Percentiles rank a stretch among this genome's conserved stretches.
Evolutionary conservation across 1,140 invertebrate genomes (phyloP).

Genomic region (Schlechtendalia chinensis): DNA sequence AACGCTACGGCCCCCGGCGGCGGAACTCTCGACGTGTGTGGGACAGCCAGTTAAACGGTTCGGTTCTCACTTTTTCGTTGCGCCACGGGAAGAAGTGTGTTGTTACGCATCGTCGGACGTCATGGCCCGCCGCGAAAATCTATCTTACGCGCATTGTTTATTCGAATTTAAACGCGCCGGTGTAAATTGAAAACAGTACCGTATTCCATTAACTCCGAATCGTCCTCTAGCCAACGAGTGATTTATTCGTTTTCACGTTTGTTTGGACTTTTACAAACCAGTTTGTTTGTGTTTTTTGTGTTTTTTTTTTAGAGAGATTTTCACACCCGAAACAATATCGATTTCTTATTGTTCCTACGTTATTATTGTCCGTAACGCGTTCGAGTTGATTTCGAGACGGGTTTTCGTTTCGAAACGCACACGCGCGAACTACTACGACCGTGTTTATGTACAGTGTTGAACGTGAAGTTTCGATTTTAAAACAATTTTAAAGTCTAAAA

Average conservation of each 20-base stretch:
- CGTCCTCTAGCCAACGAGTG: background rate
- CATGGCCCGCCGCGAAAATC: constrained; percentile 1
- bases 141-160: constrained; percentile 19
- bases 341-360: too few relatives aligned
- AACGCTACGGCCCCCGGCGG: background rate
- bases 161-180: constrained; percentile 11
- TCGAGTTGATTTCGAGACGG: too few relatives aligned
- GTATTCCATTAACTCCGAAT: constrained; percentile 10
- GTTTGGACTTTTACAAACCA: constrained; percentile 13
- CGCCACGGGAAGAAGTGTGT: background rate
- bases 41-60: constrained; percentile 13
- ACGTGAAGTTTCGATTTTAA: too few relatives aligned
- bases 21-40: background rate
- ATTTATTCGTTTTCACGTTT: constrained; percentile 7
- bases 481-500: too few relatives aligned
- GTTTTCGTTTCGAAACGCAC: too few relatives aligned
- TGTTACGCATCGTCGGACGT: constrained; percentile 4
- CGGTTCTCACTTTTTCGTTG: background rate
- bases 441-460: too few relatives aligned
- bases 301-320: constrained; percentile 1
- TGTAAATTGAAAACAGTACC: constrained; percentile 26
- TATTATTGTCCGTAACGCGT: too few relatives aligned
- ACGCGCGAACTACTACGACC: too few relatives aligned
- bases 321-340: too few relatives aligned
- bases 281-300: background rate